These are phyloP conservation scores for Oostethus manadensis DNA, from an alignment of 2,113 vertebrate species.

Conservation along the genomic window DNA sequence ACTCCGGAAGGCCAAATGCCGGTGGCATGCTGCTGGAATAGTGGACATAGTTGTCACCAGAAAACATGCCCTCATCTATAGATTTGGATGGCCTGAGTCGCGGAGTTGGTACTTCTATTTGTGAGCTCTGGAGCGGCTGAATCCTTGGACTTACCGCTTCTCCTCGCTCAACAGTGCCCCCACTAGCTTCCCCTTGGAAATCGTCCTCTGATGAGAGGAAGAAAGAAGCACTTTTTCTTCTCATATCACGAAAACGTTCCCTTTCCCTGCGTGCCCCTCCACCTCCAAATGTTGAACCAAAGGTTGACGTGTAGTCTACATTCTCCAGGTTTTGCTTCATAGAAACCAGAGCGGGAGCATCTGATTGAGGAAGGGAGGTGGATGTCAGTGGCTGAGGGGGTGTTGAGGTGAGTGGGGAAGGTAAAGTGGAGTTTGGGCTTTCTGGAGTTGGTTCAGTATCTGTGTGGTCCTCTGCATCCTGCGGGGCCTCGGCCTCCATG, in stretches of 20 bases:
- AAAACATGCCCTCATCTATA: constrained; percentile 90
- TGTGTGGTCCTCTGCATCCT: constrained; percentile 55
- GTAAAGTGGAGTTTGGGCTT: constrained; percentile 54
- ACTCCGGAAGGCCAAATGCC: constrained; percentile 75
- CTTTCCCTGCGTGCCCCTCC: constrained; percentile 76
- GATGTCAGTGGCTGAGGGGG: constrained; percentile 63
- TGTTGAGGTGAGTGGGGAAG: constrained; percentile 71
- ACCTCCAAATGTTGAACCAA: constrained; percentile 71
- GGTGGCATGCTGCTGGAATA: constrained; percentile 77
- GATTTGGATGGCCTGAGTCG: constrained; percentile 86
- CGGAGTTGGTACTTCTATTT: constrained; percentile 67
- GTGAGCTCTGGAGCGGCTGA: constrained; percentile 56
- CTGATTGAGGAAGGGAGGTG: constrained; percentile 68
- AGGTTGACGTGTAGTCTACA: constrained; percentile 78
- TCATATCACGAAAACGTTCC: constrained; percentile 83
- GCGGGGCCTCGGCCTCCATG: constrained; percentile 74
- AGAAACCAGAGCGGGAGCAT: constrained; percentile 32
- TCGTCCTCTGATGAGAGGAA: constrained; percentile 86
- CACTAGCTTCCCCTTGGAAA: constrained; percentile 62
- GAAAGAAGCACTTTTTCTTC: constrained; percentile 83
- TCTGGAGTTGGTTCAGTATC: constrained; percentile 36
- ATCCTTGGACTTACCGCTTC: constrained; percentile 35
- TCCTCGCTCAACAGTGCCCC: constrained; percentile 41
- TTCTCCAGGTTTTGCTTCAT: constrained; percentile 61
- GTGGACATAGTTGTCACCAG: constrained; percentile 78